Conservation (phyloP, 2,797 vertebrate genomes). For the Helarctos malayanus region DNA sequence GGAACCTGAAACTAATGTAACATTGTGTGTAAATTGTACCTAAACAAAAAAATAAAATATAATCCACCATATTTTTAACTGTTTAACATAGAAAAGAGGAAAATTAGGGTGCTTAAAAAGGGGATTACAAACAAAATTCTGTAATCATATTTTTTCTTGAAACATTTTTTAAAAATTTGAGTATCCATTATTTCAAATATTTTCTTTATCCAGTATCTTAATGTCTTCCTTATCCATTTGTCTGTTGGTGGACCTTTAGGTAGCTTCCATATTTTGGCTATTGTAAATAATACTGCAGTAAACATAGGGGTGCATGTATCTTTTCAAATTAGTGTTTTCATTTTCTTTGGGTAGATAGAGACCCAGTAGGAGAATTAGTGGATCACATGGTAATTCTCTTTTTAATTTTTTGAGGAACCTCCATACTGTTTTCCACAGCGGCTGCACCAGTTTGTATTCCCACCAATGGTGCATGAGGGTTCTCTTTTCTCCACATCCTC, state of each 20-base stretch:
- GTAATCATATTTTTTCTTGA: neutral
- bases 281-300: neutral
- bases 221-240: neutral
- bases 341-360: neutral
- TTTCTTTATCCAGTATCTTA: neutral
- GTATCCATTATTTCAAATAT: neutral
- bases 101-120: conserved; percentile 26
- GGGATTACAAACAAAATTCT: neutral
- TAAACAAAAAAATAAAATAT: neutral
- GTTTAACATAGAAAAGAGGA: conserved; percentile 38
- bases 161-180: neutral
- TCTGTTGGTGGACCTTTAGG: neutral
- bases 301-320: neutral
- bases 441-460: neutral
- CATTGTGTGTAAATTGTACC: neutral
- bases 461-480: neutral
- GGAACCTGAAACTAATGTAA: neutral
- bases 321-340: neutral
- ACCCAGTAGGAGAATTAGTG: neutral
- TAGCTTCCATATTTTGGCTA: neutral
- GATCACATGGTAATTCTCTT: neutral
- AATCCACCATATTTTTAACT: neutral
- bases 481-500: neutral
- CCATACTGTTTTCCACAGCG: neutral
- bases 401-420: neutral